Base-by-base conservation (phyloP, 2,888 invertebrate species). In the Liposcelis brunnea region DNA sequence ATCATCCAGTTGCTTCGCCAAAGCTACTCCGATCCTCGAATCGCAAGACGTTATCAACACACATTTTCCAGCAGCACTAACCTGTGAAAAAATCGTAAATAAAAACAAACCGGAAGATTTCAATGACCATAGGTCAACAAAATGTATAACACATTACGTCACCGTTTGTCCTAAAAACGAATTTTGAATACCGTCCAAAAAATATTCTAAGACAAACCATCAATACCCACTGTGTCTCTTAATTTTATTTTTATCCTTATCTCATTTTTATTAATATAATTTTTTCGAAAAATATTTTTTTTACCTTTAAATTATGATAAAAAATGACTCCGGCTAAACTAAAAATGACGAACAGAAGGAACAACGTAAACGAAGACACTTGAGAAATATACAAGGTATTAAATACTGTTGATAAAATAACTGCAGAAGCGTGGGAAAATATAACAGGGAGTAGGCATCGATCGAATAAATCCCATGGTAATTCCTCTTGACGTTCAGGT, bases 41-140 rank as follows among this genome's bases (percentile, higher is more conserved):
- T 87, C 87, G 61, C 86, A 87, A 47, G 86, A 86, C 8, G 86
- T 85, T 52, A 87, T 74, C 38, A 87, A 63, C 2, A 87, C 76
- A n/a, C 80, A 81, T 62, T 86, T 86, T 43, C 85, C 84, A 10
- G 78, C 78, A 35, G 82, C 77, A 26, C 79, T 77, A 52, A 85
- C 81, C 86, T 86, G 59, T 5, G 7, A 16, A 14, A 35, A 7
- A 14, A 35, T 7, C 35, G 16, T 35, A 15, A 35, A 16, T 35
- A 35, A 35, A 35, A 14, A 35, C 16, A 40, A n/a, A 32, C 10
- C 32, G 16, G 15, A 16, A 35, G 35, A 35, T 15, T 35, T 35
- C 5, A 35, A 35, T 35, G 35, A 35, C 15, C 16, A 16, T 35
- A 35, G 35, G 35, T 16, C 14, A 35, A 35, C 16, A 35, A 35